Conservation (phyloP, 2,888 invertebrate species). For the Frankliniella intonsa region DNA sequence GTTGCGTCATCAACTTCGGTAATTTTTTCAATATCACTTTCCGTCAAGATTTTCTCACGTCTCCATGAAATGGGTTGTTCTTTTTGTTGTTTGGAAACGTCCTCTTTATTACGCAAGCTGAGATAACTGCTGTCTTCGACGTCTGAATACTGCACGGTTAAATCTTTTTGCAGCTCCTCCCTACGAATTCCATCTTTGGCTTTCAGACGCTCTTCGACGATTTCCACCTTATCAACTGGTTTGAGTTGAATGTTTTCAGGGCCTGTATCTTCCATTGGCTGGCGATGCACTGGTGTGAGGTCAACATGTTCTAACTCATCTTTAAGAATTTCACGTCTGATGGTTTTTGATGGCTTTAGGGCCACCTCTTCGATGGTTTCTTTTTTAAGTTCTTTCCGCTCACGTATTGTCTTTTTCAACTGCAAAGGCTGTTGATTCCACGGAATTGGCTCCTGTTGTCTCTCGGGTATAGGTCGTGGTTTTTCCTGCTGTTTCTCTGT, state of each 20-base stretch:
- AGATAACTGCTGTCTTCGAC: not conserved
- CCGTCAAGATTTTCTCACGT: slow-evolving; percentile 37
- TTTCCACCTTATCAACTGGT: slow-evolving; percentile 32
- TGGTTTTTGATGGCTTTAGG: slow-evolving; percentile 36
- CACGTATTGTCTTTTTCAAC: slow-evolving; percentile 31
- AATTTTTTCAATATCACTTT: slow-evolving; percentile 36
- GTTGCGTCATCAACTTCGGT: slow-evolving; percentile 21
- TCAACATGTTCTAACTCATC: slow-evolving; percentile 34
- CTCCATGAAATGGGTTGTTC: slow-evolving; percentile 39
- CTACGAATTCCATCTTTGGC: slow-evolving; percentile 43
- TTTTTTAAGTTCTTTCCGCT: slow-evolving; percentile 38
- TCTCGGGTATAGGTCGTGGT: not conserved
- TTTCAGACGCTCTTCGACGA: slow-evolving; percentile 42
- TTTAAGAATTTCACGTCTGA: slow-evolving; percentile 31
- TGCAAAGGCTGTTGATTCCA: slow-evolving; percentile 33
- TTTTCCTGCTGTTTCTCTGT: slow-evolving; percentile 29
- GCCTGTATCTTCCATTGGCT: slow-evolving; percentile 31
- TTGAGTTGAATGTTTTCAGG: slow-evolving; percentile 29
- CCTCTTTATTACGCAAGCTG: slow-evolving; percentile 25
- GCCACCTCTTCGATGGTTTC: slow-evolving; percentile 44
- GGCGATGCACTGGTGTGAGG: not conserved
- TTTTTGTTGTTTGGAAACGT: slow-evolving; percentile 35
- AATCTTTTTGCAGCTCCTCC: not conserved
- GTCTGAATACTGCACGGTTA: not conserved
- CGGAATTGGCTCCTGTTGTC: slow-evolving; percentile 29